phyloP scores from a whole-genome alignment of 2,888 invertebrate genomes.

The Cecidostiba fungosa region DNA sequence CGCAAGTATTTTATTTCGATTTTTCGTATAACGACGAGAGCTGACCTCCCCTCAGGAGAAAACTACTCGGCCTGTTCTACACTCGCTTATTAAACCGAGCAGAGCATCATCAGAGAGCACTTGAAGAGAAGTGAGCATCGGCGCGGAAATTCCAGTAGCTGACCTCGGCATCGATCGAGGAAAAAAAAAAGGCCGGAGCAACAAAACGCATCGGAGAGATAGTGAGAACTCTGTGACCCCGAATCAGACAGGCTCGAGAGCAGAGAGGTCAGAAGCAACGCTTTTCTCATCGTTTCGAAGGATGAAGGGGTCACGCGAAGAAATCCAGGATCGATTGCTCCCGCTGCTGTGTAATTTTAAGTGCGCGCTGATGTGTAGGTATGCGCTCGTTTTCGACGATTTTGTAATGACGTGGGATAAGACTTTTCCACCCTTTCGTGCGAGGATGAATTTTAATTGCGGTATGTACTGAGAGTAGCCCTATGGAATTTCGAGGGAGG shows the following conservation, averaged over 20 bases:
- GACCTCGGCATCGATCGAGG: neutral
- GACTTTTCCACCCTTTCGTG: neutral
- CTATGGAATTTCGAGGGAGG: neutral
- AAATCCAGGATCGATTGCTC: slow-evolving; percentile 49
- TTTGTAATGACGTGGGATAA: slow-evolving; percentile 21
- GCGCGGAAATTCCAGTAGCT: slow-evolving; percentile 44
- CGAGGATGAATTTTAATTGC: neutral
- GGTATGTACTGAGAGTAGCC: neutral
- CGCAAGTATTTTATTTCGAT: neutral
- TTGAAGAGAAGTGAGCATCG: neutral
- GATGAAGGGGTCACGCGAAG: slow-evolving; percentile 61
- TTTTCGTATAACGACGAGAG: neutral
- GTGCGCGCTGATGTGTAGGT: slow-evolving; percentile 6
- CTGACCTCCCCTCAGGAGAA: neutral
- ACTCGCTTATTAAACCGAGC: slow-evolving; percentile 9
- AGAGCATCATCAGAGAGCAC: neutral
- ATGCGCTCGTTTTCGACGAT: slow-evolving; percentile 8
- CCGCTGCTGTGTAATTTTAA: slow-evolving; percentile 49
- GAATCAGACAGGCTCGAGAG: slow-evolving; percentile 37
- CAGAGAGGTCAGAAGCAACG: slow-evolving; percentile 29
- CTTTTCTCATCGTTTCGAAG: slow-evolving; percentile 30
- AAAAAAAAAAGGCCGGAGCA: neutral
- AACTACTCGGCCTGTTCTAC: neutral
- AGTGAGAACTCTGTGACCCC: slow-evolving; percentile 47
- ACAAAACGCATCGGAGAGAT: slow-evolving; percentile 29